Evolutionary conservation across 2,113 vertebrate species (phyloP), one percentile per base, ranked within the genome.

Genomic region (Drymodes brunneopygia): DNA sequence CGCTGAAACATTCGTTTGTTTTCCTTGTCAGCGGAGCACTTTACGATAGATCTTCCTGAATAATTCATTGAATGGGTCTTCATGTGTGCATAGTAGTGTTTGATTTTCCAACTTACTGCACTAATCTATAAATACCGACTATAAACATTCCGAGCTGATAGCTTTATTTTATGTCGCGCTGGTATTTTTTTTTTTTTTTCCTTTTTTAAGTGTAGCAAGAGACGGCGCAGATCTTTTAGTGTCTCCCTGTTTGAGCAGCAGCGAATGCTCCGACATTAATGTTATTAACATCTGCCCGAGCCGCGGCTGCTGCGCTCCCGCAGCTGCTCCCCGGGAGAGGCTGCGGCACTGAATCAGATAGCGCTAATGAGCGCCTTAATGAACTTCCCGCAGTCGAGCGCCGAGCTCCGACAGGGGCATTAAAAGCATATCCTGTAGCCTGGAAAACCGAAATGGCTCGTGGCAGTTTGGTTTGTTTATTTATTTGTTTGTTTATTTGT

Each of bases 321-420:
- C 94, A 97, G 97, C 66, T 74, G 96, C 70, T 96, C 94, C 91
- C 85, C 85, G 96, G 42, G 78, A 82, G 81, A 64, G 36, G 86
- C 86, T 90, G 90, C 86, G 53, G 95, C 96, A 73, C 14, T 86
- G 92, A 97, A 97, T 97, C 97, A 92, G 88, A 90, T 28, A 94
- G 91, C 74, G n/a, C 94, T 97, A 97, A 97, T 88, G 96, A 96
- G 96, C 9, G 25, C 73, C 69, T 92, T 98, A 98, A 98, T 98
- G 96, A 98, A 98, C 91, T 96, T 97, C 91, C 91, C 66, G 40
- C 95, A 80, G 94, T 13, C 27, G 79, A 96, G 94, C 42, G 50
- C 50, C 10, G 35, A 27, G 47, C 93, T 94, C 83, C 5, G 21
- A 97, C 83, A 97, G 27, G 21, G 58, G 80, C 80, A 85, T 95